Evolutionary conservation across 1,140 invertebrate species (phyloP), one percentile per base, ranked within the genome.

Genomic region (Bursaphelenchus mucronatus): DNA sequence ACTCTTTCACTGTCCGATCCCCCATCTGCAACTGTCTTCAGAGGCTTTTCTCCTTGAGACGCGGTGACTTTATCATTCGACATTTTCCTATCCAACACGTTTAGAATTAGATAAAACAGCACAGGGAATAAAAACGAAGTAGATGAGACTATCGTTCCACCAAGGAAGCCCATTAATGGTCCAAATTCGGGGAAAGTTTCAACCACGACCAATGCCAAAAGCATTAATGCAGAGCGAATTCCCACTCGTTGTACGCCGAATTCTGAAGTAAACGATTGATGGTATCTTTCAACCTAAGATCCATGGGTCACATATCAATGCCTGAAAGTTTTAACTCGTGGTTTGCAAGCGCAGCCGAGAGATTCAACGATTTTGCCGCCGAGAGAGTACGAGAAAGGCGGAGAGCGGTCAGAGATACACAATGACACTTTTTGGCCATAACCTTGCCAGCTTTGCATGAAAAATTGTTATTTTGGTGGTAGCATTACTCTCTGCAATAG

Each of bases 121-220:
- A 30, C 46, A 3, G 61, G 61, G 13, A 62, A 46, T 15, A 62
- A 7, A 13, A 62, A 17, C 10, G 55, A n/a, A n/a, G 40, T n/a
- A 13, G 55, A 4, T 10, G 61, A 54, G 30, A 62, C 47, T 1
- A 49, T 15, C 3, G 61, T 54, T 44, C 65, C 61, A 15, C 64
- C 64, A 9, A 66, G 17, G 4, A 68, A 7, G 63, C 30, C 19
- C 44, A 68, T 15, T n/a, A 55, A 9, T 6, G 39, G 66, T 19
- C 39, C 64, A n/a, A 66, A 66, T 11, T 44, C 50, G 6, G 45
- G 21, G 17, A 56, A 10, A 44, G 21, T 64, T 13, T 21, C 13
- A 5, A 30, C 55, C 9, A 69, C 49, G 39, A 66, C 15, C n/a
- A 66, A 30, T 15, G 46, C 13, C n/a, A 46, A 13, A 30, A 17